A percentile compares a stretch with the other conserved stretches of the same genome.
Evolutionary conservation across 2,797 vertebrate species (phyloP).

Genomic region (Pempheris klunzingeri): DNA sequence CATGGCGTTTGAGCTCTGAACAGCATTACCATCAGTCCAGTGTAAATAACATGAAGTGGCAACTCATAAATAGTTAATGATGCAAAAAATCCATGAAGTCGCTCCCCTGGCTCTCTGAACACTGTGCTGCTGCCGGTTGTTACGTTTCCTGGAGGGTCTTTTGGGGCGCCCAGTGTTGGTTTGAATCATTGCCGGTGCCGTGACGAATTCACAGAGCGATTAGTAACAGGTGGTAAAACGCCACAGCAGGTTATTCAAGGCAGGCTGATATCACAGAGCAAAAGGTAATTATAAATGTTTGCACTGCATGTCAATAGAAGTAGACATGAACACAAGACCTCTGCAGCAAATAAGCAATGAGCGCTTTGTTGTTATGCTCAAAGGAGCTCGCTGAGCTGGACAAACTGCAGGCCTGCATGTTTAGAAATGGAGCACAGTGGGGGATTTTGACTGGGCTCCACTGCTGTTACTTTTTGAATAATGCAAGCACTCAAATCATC

Average conservation of each 20-base stretch:
- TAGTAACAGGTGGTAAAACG: slow-evolving; percentile 86
- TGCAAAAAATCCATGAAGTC: slow-evolving; percentile 87
- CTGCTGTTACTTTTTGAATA: slow-evolving; percentile 64
- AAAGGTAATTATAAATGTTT: slow-evolving; percentile 74
- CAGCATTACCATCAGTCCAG: slow-evolving; percentile 90
- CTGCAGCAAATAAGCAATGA: slow-evolving; percentile 41
- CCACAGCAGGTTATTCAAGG: slow-evolving; percentile 72
- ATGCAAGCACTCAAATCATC: slow-evolving; percentile 59
- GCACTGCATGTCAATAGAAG: slow-evolving; percentile 66
- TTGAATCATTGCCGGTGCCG: slow-evolving; percentile 79
- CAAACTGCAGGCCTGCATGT: slow-evolving; percentile 57
- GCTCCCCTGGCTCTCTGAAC: slow-evolving; percentile 72
- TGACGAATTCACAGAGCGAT: slow-evolving; percentile 80
- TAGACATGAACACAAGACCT: slow-evolving; percentile 59
- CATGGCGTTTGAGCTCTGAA: slow-evolving; percentile 86
- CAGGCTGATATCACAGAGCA: slow-evolving; percentile 69
- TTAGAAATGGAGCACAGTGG: slow-evolving; percentile 63
- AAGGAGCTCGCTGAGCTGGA: slow-evolving; percentile 65
- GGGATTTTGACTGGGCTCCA: slow-evolving; percentile 61
- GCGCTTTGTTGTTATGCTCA: slow-evolving; percentile 67
- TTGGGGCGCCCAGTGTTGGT: slow-evolving; percentile 70
- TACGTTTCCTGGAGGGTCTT: slow-evolving; percentile 75
- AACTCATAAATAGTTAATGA: slow-evolving; percentile 95
- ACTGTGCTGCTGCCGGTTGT: slow-evolving; percentile 60
- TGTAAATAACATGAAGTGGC: slow-evolving; percentile 96